A percentile compares a stretch with the other conserved stretches of the same genome.
These are phyloP conservation scores for Chelonia mydas DNA, from an alignment of 2,797 vertebrate genomes.

Conservation along the genomic window DNA sequence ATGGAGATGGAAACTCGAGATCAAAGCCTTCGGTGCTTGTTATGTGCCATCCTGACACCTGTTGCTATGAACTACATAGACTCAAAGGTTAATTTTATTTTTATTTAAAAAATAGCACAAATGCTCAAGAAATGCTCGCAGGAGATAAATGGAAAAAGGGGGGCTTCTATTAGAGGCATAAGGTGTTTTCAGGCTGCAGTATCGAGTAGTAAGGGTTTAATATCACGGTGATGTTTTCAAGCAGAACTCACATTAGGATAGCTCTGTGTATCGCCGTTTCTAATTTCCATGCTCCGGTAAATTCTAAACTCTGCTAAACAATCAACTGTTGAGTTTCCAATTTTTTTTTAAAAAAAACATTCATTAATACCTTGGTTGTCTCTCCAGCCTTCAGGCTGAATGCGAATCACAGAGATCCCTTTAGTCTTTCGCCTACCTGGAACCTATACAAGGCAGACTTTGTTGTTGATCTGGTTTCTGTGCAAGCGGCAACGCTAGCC, in stretches of 20 bases:
- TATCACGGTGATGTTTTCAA: background rate
- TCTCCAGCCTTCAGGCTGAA: background rate
- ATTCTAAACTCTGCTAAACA: background rate
- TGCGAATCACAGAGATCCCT: background rate
- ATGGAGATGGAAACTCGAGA: background rate
- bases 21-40: background rate
- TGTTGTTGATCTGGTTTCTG: background rate
- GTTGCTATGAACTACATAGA: background rate
- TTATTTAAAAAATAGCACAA: background rate
- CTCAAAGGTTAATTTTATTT: background rate
- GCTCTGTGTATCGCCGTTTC: background rate
- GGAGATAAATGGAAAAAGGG: background rate
- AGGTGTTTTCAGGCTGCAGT: background rate
- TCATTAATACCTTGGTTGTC: background rate
- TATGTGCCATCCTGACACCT: constrained; percentile 40
- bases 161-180: background rate
- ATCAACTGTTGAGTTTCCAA: background rate
- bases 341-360: background rate
- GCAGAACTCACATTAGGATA: background rate
- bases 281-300: background rate
- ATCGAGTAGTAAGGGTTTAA: background rate
- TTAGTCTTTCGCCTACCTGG: background rate
- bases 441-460: background rate
- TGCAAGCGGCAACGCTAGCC: background rate
- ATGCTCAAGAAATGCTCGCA: background rate